Evolutionary conservation across 2,888 invertebrate genomes (phyloP).

Genomic region (Eristalinus aeneus): DNA sequence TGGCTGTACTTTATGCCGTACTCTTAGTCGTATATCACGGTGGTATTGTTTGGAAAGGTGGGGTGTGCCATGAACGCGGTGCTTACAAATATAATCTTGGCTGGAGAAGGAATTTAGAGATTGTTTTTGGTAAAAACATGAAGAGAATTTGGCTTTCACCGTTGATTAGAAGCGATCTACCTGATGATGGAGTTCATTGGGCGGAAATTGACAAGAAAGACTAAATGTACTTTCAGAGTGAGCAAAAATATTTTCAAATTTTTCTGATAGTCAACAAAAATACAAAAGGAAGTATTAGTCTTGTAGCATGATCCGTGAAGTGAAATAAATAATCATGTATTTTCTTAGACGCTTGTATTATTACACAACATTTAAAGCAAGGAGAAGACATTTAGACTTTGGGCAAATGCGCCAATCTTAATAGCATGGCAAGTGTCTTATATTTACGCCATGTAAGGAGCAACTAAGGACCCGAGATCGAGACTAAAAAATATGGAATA

Average conservation of each 20-base stretch:
- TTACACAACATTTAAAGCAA: no score
- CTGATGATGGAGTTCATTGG: constrained; percentile 88
- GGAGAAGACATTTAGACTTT: no score
- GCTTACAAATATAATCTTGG: constrained; percentile 86
- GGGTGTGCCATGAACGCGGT: constrained; percentile 83
- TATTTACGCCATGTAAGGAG: no score
- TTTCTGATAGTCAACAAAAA: no score
- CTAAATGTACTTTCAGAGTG: constrained; percentile 13
- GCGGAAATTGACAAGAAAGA: constrained; percentile 46
- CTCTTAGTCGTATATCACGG: constrained; percentile 86
- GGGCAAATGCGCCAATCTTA: no score
- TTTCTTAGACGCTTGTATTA: not conserved
- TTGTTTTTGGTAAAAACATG: constrained; percentile 91
- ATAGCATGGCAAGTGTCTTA: no score
- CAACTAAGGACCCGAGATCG: no score
- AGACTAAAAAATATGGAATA: no score
- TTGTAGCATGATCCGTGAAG: not conserved
- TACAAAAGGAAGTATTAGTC: not conserved
- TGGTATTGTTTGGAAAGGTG: constrained; percentile 86
- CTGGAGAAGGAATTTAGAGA: constrained; percentile 85
- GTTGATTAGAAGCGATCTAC: constrained; percentile 87
- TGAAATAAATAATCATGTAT: not conserved
- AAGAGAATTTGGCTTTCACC: constrained; percentile 90
- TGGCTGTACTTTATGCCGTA: constrained; percentile 86
- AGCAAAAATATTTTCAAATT: not conserved